Base-by-base conservation (phyloP, 2,113 vertebrate species). In the Suricata suricatta region DNA sequence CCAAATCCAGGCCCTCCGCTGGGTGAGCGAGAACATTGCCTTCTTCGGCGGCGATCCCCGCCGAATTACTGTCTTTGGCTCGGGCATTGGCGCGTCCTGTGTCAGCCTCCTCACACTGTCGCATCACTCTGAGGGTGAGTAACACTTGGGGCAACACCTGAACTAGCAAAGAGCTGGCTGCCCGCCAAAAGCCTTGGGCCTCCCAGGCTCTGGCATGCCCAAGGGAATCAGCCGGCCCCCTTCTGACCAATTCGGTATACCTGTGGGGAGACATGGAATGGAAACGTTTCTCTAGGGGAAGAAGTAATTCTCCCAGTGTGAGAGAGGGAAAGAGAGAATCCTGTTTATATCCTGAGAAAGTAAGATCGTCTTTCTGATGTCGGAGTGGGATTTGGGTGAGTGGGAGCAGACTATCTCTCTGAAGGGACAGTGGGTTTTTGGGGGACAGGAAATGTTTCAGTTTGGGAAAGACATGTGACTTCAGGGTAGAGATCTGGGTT, bases 21-120 rank as follows among this genome's bases (percentile, higher is more conserved):
- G 99, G 99, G 99, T 99, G 98, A 99, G 99, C 0, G 99, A 99
- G 98, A 99, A 99, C 98, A 99, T 99, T 41, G 99, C 99, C 97
- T 99, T 99, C 99, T 99, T 99, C 16, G 99, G 99, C 14, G 99
- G 99, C 3, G 99, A 99, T 97, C 99, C 99, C 90, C 98, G 99
- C 98, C 99, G 99, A 63, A 99, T 99, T 98, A 99, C 99, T 0
- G 99, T 99, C 97, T 99, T 99, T 19, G 99, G 99, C 92, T 99
- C 99, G 0, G 99, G 99, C 97, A 99, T 99, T 0, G 99, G 99
- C 0, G 99, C 99, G 21, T 99, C 99, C 90, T 99, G 99, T 27
- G 99, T 99, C 98, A 99, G 99, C 98, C 99, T 99, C 96, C 99
- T 99, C 93, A 99, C 99, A 2, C 99, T 99, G 81, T 99, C 99